Conservation (phyloP, 1,140 invertebrate species). For the Scylla paramamosain region DNA sequence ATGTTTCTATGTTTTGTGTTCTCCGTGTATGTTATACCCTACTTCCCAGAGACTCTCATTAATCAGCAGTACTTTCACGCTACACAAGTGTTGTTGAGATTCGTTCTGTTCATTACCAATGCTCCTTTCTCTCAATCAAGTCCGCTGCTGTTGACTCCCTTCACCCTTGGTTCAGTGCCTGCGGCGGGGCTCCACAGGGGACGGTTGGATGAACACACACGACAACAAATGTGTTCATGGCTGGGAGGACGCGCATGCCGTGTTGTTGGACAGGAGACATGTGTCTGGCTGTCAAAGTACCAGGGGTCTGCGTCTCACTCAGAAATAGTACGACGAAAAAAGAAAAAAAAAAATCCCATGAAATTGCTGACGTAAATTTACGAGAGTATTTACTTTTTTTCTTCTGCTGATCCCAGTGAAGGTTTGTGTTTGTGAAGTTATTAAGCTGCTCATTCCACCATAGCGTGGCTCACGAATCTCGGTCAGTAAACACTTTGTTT, state of each 20-base stretch:
- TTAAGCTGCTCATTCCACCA: no score
- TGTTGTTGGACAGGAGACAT: background rate
- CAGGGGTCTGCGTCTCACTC: background rate
- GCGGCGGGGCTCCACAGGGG: background rate
- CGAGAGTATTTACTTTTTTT: no score
- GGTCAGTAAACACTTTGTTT: no score
- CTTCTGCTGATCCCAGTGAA: no score
- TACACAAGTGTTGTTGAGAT: background rate
- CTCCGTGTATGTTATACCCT: no score
- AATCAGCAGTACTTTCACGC: background rate
- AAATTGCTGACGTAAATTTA: no score
- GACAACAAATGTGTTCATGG: background rate
- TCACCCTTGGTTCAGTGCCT: background rate
- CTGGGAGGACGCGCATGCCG: background rate
- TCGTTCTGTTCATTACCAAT: background rate
- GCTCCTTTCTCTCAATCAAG: background rate
- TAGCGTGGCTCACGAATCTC: no score
- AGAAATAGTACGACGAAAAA: no score
- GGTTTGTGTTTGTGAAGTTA: no score
- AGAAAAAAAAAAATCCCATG: background rate
- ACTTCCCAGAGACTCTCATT: background rate
- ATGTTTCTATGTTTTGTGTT: no score
- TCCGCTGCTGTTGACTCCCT: background rate
- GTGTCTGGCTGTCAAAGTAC: background rate
- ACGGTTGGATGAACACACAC: background rate